Conservation (phyloP, 1,140 invertebrate species). For the Leptinotarsa defecta region DNA sequence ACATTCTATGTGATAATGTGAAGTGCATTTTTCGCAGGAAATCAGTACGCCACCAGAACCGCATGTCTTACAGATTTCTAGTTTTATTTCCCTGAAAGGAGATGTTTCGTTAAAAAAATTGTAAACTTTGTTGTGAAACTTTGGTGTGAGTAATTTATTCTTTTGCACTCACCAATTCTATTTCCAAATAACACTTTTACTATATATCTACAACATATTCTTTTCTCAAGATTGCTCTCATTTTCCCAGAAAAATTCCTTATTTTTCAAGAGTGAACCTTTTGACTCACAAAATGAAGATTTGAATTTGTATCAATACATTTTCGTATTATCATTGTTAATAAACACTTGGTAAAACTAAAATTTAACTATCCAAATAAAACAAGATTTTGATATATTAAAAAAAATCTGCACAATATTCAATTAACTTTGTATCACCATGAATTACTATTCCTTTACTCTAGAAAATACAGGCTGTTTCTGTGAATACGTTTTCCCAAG, state of each 20-base stretch:
- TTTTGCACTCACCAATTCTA: not conserved
- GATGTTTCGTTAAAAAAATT: too few relatives aligned
- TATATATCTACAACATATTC: too few relatives aligned
- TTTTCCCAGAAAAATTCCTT: too few relatives aligned
- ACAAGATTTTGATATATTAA: not conserved
- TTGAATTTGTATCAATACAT: too few relatives aligned
- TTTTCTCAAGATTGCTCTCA: too few relatives aligned
- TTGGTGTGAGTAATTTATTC: not conserved
- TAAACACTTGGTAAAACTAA: not conserved
- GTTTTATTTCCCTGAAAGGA: slow-evolving; percentile 33
- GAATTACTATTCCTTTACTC: too few relatives aligned
- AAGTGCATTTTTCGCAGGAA: slow-evolving; percentile 63
- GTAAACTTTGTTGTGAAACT: not conserved
- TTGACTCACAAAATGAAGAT: too few relatives aligned
- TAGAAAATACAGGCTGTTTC: too few relatives aligned
- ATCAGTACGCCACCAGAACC: slow-evolving; percentile 62
- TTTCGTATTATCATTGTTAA: not conserved
- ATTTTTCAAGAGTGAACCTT: too few relatives aligned
- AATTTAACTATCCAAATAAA: not conserved
- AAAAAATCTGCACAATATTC: not conserved
- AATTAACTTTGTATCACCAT: too few relatives aligned
- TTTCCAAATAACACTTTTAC: too few relatives aligned
- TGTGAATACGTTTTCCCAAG: too few relatives aligned
- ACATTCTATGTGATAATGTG: slow-evolving; percentile 65
- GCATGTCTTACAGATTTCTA: slow-evolving; percentile 59